A percentile compares a stretch with the other conserved stretches of the same genome.
phyloP scores from a whole-genome alignment of 2,113 vertebrate genomes.

The Platichthys stellatus region DNA sequence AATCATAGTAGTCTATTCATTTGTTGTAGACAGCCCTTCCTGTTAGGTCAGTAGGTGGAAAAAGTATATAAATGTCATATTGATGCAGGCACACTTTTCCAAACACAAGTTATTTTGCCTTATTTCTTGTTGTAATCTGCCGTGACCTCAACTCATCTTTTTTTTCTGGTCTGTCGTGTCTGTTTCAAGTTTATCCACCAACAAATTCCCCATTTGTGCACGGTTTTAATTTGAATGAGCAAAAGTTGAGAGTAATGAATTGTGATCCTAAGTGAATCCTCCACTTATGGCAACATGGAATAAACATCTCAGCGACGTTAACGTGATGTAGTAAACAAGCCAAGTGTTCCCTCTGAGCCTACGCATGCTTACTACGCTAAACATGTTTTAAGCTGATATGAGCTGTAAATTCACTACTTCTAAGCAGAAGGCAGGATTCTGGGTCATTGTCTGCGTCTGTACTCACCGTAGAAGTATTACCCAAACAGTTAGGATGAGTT shows the following conservation, averaged over 20 bases:
- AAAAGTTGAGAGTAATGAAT: constrained; percentile 2
- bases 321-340: no score
- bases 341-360: no score
- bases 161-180: constrained; percentile 36
- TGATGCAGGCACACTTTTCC: constrained; percentile 42
- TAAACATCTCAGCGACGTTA: background rate
- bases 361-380: no score
- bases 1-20: constrained; percentile 65
- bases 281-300: background rate
- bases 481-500: no score
- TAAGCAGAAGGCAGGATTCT: no score
- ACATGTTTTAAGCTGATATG: no score
- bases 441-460: no score
- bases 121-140: background rate
- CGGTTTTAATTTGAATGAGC: constrained; percentile 13
- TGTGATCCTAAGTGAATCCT: background rate
- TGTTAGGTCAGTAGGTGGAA: constrained; percentile 50
- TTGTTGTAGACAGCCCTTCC: constrained; percentile 49
- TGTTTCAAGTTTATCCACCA: constrained; percentile 31
- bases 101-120: constrained; percentile 9
- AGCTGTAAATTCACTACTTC: no score
- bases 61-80: constrained; percentile 39
- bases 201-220: constrained; percentile 12
- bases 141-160: constrained; percentile 38
- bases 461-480: no score